A percentile compares a stretch with the other conserved stretches of the same genome.
These are phyloP conservation scores for Lepilemur ruficaudatus DNA, from an alignment of 2,797 vertebrate species.

Conservation along the genomic window DNA sequence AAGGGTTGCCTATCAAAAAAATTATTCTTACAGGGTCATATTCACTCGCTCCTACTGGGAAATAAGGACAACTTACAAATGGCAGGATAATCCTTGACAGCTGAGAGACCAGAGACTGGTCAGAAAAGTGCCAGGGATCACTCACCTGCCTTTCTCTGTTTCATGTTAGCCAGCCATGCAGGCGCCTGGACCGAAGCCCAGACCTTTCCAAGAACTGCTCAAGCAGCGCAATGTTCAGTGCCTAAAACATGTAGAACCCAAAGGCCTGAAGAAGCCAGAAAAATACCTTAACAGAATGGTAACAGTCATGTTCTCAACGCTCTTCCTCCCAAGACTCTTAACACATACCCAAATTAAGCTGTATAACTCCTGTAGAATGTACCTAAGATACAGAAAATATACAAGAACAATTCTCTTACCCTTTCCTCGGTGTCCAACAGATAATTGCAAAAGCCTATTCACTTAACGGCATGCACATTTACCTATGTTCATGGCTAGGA, in stretches of 20 bases:
- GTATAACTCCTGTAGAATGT: not conserved
- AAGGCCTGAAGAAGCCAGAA: not conserved
- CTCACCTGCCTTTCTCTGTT: not conserved
- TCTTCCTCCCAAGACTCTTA: not conserved
- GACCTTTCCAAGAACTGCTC: conserved; percentile 26
- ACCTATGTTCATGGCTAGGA: not conserved
- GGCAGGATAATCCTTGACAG: not conserved
- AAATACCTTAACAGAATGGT: not conserved
- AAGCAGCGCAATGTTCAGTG: not conserved
- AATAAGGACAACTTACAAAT: not conserved
- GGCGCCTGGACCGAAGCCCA: conserved; percentile 60
- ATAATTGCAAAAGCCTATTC: not conserved
- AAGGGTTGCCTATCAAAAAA: not conserved
- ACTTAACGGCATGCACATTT: not conserved
- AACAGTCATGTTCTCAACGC: not conserved
- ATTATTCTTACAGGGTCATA: not conserved
- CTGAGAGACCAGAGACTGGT: not conserved
- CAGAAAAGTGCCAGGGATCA: conserved; percentile 42
- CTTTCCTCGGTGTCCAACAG: not conserved
- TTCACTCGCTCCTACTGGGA: not conserved
- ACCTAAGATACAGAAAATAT: not conserved
- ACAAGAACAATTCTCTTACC: not conserved
- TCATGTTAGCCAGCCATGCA: conserved; percentile 36
- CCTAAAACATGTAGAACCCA: conserved; percentile 16
- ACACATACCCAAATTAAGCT: not conserved